phyloP scores from a whole-genome alignment of 30 jellyfish, hydroid and myxozoan genomes.

The Catostylus mosaicus region DNA sequence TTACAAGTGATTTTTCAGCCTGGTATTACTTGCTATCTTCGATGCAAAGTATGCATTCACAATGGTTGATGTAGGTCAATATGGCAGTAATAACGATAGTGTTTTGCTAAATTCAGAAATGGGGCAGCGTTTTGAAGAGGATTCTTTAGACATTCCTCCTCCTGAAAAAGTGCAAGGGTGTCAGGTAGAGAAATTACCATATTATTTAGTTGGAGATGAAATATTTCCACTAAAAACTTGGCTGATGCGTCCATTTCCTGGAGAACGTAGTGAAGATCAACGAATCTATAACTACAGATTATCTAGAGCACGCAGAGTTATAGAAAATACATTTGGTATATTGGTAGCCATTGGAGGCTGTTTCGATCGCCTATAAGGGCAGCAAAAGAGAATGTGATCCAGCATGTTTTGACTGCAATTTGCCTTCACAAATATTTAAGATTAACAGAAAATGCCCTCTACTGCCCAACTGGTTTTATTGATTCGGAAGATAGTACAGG shows the following conservation, averaged over 20 bases:
- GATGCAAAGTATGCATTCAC: constrained; percentile 65
- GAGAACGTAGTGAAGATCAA: constrained; percentile 35
- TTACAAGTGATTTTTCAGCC: constrained; percentile 55
- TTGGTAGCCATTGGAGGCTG: constrained; percentile 30
- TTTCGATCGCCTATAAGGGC: constrained; percentile 47
- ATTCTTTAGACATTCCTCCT: constrained; percentile 13
- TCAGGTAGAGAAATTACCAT: constrained; percentile 26
- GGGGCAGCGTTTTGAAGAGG: constrained; percentile 43
- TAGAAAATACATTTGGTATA: constrained; percentile 49
- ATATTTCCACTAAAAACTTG: constrained; percentile 51
- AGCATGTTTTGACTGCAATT: constrained; percentile 16
- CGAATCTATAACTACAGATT: constrained; percentile 41
- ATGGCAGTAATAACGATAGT: constrained; percentile 67
- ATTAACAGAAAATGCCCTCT: constrained; percentile 58
- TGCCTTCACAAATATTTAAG: constrained; percentile 57
- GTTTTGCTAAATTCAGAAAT: constrained; percentile 42
- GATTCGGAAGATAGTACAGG: constrained; percentile 71
- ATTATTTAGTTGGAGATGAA: constrained; percentile 61
- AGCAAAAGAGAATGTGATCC: constrained; percentile 2
- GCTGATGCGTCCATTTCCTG: constrained; percentile 57
- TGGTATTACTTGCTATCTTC: constrained; percentile 67
- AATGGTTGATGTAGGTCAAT: constrained; percentile 33
- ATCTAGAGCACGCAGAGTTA: constrained; percentile 26
- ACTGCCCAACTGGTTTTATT: constrained; percentile 62
- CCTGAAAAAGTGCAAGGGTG: constrained; percentile 14